Evolutionary conservation across 1,140 invertebrate genomes (phyloP).

Genomic region (Dinoponera quadriceps): DNA sequence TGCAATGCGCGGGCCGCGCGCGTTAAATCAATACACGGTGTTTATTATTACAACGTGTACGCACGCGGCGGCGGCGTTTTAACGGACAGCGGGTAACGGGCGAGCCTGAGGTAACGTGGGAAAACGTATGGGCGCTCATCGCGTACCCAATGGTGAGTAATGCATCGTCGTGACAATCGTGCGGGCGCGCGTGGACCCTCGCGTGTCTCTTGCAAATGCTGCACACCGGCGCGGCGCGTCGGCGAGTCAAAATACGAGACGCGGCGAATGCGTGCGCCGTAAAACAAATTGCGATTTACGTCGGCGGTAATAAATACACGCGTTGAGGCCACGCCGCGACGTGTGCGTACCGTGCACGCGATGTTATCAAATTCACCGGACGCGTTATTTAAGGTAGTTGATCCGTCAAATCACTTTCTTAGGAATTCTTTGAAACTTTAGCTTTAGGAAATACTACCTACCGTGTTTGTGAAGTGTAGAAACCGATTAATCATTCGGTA

Average conservation of each 20-base stretch:
- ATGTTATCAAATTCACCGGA: conserved; percentile 26
- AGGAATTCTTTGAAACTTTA: too few relatives aligned
- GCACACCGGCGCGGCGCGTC: conserved; percentile 1
- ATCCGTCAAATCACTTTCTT: too few relatives aligned
- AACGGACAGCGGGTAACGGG: conserved; percentile 2
- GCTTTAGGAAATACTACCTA: too few relatives aligned
- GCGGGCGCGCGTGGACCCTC: too few relatives aligned
- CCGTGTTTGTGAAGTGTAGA: too few relatives aligned
- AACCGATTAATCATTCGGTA: too few relatives aligned
- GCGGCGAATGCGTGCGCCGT: conserved; percentile 11
- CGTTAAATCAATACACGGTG: conserved; percentile 20
- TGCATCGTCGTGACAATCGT: conserved; percentile 40
- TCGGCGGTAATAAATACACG: conserved; percentile 35
- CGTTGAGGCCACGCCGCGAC: conserved; percentile 27
- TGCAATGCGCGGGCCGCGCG: conserved; percentile 11
- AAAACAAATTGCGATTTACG: conserved; percentile 52
- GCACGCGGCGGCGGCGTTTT: not conserved
- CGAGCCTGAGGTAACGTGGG: conserved; percentile 5
- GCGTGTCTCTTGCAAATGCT: too few relatives aligned
- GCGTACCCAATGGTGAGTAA: conserved; percentile 30
- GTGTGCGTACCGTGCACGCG: not conserved
- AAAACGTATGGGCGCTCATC: conserved; percentile 19
- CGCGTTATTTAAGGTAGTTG: conserved; percentile 41
- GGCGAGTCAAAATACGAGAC: not conserved
- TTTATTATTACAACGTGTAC: conserved; percentile 3